Conservation (phyloP, 1,140 invertebrate species). For the Ostrea denselamellosa region DNA sequence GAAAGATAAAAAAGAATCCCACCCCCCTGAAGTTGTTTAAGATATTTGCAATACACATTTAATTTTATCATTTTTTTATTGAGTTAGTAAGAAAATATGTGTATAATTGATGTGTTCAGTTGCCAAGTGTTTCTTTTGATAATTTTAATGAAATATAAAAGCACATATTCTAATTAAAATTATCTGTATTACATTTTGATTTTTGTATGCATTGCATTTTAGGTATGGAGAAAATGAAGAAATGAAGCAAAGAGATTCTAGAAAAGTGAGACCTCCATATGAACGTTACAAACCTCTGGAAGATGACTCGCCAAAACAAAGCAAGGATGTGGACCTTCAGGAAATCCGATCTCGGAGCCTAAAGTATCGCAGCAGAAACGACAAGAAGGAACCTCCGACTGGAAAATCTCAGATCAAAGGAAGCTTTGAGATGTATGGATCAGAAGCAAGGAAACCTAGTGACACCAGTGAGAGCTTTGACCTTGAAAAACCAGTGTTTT, state of each 20-base stretch:
- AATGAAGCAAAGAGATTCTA: not conserved
- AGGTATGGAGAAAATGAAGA: constrained; percentile 38
- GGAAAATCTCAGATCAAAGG: not conserved
- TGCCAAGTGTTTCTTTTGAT: no score
- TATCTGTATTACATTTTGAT: not conserved
- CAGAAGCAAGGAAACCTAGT: not conserved
- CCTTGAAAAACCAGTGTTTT: constrained; percentile 38
- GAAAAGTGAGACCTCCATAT: constrained; percentile 29
- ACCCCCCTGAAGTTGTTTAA: not conserved
- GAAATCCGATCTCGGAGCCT: constrained; percentile 21
- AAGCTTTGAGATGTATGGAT: constrained; percentile 4
- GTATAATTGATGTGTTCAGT: no score
- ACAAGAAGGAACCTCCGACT: not conserved
- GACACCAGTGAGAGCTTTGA: constrained; percentile 35
- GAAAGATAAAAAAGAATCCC: not conserved
- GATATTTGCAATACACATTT: not conserved
- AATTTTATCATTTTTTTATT: not conserved
- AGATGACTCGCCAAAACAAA: not conserved
- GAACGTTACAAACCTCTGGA: constrained; percentile 26
- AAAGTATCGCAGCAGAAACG: constrained; percentile 7
- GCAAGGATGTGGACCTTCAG: constrained; percentile 12
- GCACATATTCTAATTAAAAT: no score
- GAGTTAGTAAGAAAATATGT: no score
- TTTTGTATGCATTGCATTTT: not conserved
- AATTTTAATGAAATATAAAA: no score